Percentiles rank a stretch among this genome's conserved stretches.
Evolutionary conservation across 2,113 vertebrate species (phyloP).

Genomic region (Xerus inauris): DNA sequence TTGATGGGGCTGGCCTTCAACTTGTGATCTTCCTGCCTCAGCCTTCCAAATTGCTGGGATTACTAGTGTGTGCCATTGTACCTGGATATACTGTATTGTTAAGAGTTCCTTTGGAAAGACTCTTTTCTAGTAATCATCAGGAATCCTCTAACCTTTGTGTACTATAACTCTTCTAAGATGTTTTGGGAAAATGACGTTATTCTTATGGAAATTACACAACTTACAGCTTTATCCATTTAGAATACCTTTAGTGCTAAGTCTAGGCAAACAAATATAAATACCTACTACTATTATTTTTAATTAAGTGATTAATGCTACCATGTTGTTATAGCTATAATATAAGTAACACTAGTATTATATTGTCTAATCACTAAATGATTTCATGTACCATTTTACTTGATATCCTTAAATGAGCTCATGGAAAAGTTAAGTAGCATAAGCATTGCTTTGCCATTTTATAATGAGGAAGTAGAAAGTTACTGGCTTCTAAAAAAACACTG

Average conservation of each 20-base stretch:
- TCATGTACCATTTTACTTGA: neutral
- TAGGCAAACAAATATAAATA: neutral
- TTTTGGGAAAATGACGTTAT: neutral
- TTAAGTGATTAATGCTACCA: neutral
- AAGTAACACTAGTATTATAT: neutral
- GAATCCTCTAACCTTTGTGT: neutral
- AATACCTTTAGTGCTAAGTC: neutral
- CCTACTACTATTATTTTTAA: neutral
- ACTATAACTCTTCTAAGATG: neutral
- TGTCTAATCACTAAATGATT: neutral
- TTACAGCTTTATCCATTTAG: neutral
- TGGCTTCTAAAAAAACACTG: neutral
- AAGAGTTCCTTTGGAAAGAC: neutral
- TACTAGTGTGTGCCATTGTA: too few relatives aligned
- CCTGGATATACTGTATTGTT: too few relatives aligned
- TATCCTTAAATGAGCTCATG: neutral
- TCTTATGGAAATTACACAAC: neutral
- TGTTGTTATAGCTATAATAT: neutral
- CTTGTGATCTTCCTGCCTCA: too few relatives aligned
- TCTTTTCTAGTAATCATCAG: neutral
- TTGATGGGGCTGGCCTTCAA: too few relatives aligned
- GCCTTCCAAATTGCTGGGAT: too few relatives aligned
- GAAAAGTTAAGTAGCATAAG: neutral
- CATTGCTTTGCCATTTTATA: neutral
- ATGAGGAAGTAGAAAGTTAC: neutral